These are phyloP conservation scores for Coregonus sp. DNA, from an alignment of 2,797 vertebrate species.

Conservation along the genomic window DNA sequence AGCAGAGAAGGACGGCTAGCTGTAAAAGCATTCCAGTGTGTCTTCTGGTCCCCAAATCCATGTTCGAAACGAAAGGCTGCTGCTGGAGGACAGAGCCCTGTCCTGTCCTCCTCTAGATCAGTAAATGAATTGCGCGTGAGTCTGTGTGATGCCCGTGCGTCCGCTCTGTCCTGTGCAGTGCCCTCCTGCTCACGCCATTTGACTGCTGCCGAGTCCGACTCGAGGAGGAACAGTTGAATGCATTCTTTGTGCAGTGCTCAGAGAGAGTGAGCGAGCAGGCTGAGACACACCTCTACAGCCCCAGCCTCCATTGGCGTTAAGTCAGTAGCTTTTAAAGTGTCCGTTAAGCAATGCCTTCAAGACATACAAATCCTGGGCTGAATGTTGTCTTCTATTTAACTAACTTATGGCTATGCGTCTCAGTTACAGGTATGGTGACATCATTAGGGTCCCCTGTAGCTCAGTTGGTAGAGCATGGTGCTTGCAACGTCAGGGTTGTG, in stretches of 20 bases:
- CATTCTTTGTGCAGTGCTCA: constrained; percentile 24
- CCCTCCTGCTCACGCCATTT: constrained; percentile 42
- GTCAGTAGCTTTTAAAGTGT: constrained; percentile 12
- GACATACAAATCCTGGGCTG: not conserved
- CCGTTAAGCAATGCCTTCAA: constrained; percentile 3
- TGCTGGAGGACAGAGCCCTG: constrained; percentile 11
- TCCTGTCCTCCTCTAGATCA: constrained; percentile 32
- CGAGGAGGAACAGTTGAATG: constrained; percentile 34
- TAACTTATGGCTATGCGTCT: too few species aligned
- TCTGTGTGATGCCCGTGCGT: constrained; percentile 13
- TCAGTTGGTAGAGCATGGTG: too few species aligned
- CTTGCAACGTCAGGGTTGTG: too few species aligned
- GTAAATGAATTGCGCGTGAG: constrained; percentile 26
- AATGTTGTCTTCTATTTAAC: not conserved
- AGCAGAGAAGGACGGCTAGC: constrained; percentile 35
- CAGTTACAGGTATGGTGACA: too few species aligned
- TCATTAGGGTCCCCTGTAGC: too few species aligned
- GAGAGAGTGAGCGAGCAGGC: not conserved
- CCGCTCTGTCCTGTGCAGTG: constrained; percentile 10
- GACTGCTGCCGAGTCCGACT: constrained; percentile 26
- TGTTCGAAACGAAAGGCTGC: constrained; percentile 39
- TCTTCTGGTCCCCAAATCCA: constrained; percentile 48
- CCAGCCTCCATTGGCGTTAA: constrained; percentile 3
- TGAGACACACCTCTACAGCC: constrained; percentile 25
- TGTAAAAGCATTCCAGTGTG: constrained; percentile 38